phyloP scores from a whole-genome alignment of 2,113 vertebrate genomes.

The Calcarius ornatus region DNA sequence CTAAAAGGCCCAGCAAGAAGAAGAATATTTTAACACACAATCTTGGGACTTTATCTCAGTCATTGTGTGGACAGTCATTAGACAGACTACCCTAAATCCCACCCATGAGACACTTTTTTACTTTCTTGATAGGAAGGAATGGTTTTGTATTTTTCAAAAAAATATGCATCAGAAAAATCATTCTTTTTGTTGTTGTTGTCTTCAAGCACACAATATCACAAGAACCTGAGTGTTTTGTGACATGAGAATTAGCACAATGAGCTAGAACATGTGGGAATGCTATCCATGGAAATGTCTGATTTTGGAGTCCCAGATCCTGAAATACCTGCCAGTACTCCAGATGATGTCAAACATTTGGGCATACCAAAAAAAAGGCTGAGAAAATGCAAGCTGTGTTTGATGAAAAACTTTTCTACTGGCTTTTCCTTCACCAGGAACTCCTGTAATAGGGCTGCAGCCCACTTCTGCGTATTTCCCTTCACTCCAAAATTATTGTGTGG shows the following conservation, averaged over 20 bases:
- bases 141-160: background rate
- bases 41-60: background rate
- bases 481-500: background rate
- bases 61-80: background rate
- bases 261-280: background rate
- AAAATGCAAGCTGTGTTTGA: background rate
- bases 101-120: background rate
- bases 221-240: background rate
- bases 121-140: background rate
- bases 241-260: background rate
- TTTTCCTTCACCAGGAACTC: background rate
- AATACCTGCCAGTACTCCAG: background rate
- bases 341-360: background rate
- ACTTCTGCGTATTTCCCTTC: background rate
- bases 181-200: background rate
- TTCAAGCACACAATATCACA: background rate
- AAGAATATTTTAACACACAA: background rate
- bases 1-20: background rate
- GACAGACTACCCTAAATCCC: background rate
- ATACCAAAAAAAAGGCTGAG: background rate
- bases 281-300: background rate
- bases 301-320: background rate
- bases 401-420: background rate
- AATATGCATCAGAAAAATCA: accelerated
- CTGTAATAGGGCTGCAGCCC: background rate